These are phyloP conservation scores for Hiodon alosoides DNA, from an alignment of 2,113 vertebrate genomes.

Conservation along the genomic window DNA sequence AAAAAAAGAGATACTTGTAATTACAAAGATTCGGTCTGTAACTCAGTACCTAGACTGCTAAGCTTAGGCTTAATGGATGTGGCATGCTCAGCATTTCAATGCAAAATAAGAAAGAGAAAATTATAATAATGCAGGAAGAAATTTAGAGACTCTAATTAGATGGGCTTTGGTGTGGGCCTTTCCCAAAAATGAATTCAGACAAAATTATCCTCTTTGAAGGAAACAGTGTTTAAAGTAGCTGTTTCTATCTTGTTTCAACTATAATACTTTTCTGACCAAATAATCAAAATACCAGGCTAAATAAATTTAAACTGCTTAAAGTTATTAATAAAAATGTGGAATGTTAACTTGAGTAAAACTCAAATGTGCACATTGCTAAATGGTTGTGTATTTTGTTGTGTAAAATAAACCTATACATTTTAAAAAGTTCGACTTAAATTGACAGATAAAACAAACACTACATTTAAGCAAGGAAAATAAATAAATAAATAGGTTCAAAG, in stretches of 20 bases:
- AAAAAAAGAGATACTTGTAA: no score
- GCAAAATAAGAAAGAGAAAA: no score
- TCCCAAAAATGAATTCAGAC: constrained; percentile 7
- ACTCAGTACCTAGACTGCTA: no score
- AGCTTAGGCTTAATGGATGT: no score
- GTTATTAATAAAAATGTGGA: neutral
- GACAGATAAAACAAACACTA: neutral
- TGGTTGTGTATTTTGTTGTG: no score
- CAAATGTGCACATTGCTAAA: neutral
- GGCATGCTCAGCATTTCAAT: no score
- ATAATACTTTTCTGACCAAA: neutral
- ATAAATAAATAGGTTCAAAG: constrained; percentile 39
- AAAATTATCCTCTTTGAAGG: neutral
- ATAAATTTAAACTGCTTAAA: constrained; percentile 30
- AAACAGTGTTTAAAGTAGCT: constrained; percentile 17
- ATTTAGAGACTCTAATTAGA: no score
- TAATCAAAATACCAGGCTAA: neutral
- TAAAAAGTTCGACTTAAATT: no score
- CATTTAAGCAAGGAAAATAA: constrained; percentile 38
- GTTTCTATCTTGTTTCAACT: constrained; percentile 15
- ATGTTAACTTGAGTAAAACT: constrained; percentile 22
- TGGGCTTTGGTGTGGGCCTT: neutral
- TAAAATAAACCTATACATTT: no score
- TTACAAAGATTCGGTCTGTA: no score
- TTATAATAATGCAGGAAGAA: no score